phyloP scores from a whole-genome alignment of 2,888 invertebrate genomes.

The Trisateles emortualis region DNA sequence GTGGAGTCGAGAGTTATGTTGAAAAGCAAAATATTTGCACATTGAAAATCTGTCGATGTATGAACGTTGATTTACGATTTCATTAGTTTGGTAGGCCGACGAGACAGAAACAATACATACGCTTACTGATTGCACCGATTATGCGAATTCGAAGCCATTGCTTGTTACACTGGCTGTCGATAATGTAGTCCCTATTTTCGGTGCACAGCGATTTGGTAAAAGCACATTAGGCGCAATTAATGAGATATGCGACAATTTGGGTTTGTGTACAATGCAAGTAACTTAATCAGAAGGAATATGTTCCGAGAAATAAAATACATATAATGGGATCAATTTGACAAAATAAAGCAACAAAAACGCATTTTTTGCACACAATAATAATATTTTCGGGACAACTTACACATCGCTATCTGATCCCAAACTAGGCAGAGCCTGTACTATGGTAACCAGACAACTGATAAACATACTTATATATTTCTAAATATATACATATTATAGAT shows the following conservation, averaged over 20 bases:
- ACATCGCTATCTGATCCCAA: too few relatives aligned
- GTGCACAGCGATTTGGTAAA: constrained; percentile 1
- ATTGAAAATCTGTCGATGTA: constrained; percentile 75
- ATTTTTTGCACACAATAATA: too few relatives aligned
- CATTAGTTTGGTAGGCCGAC: constrained; percentile 73
- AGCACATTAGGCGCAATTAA: constrained; percentile 32
- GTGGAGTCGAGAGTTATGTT: constrained; percentile 63
- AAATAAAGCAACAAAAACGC: too few relatives aligned
- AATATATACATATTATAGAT: too few relatives aligned
- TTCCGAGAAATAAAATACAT: too few relatives aligned
- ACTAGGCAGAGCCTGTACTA: too few relatives aligned
- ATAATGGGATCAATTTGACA: too few relatives aligned
- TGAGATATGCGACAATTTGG: constrained; percentile 32
- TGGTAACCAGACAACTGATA: too few relatives aligned
- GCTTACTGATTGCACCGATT: constrained; percentile 65
- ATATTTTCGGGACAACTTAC: too few relatives aligned
- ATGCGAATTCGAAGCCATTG: constrained; percentile 34
- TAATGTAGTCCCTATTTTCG: constrained; percentile 20
- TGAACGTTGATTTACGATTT: constrained; percentile 82
- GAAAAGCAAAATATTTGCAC: constrained; percentile 70
- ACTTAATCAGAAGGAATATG: neutral
- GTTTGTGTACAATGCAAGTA: neutral
- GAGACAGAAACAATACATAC: constrained; percentile 61
- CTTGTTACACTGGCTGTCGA: constrained; percentile 13
- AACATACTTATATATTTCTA: too few relatives aligned